A percentile compares a stretch with the other conserved stretches of the same genome.
These are phyloP conservation scores for Smutsia gigantea DNA, from an alignment of 2,797 vertebrate genomes.

Conservation along the genomic window DNA sequence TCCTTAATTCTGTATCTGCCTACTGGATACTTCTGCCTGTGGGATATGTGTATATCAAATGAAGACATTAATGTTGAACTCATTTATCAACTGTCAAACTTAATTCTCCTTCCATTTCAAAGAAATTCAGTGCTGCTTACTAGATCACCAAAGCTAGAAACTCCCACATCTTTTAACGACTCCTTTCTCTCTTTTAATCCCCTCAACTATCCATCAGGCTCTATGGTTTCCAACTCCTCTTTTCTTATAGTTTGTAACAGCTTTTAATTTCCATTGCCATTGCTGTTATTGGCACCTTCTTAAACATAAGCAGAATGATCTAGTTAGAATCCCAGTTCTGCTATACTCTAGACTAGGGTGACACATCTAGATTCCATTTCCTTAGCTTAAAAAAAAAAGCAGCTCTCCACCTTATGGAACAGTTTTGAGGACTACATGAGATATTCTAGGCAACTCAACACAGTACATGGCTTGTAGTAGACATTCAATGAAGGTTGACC, in stretches of 20 bases:
- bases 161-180: neutral
- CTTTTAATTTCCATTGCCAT: neutral
- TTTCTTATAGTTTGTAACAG: neutral
- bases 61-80: neutral
- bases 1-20: neutral
- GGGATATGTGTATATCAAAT: neutral
- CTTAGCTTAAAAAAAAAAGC: neutral
- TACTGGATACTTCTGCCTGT: neutral
- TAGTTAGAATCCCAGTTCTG: neutral
- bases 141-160: neutral
- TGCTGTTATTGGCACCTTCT: neutral
- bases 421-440: neutral
- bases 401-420: neutral
- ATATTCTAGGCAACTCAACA: neutral
- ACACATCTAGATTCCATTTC: neutral
- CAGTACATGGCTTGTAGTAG: neutral
- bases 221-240: neutral
- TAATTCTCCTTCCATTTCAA: neutral
- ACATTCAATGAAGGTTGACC: neutral
- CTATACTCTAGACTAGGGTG: neutral
- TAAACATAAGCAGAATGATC: neutral
- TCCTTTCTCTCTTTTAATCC: neutral
- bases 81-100: neutral
- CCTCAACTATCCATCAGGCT: neutral
- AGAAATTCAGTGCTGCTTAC: neutral